Percentiles rank a stretch among this genome's conserved stretches.
These are phyloP conservation scores for Epinotia brunnichana DNA, from an alignment of 2,888 invertebrate species.

Conservation along the genomic window DNA sequence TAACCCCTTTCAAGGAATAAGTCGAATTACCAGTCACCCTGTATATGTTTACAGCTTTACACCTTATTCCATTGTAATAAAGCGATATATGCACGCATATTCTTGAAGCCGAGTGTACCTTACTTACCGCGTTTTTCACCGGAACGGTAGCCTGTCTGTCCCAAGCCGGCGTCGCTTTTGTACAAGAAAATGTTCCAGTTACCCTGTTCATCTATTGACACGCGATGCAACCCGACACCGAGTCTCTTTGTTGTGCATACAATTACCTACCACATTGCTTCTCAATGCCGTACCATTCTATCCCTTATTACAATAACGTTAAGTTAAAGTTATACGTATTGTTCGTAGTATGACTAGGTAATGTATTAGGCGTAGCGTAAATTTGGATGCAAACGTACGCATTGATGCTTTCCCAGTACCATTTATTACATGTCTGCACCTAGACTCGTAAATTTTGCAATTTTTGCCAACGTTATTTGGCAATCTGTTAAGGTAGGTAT, in stretches of 20 bases:
- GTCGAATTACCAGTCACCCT: too few relatives aligned
- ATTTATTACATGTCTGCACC: conserved; percentile 51
- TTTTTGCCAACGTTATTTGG: conserved; percentile 63
- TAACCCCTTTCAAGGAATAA: too few relatives aligned
- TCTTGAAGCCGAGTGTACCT: neutral
- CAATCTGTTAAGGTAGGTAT: conserved; percentile 52
- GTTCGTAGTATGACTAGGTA: neutral
- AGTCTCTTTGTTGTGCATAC: conserved; percentile 30
- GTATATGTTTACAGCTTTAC: neutral
- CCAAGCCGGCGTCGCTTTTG: conserved; percentile 22
- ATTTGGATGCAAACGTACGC: conserved; percentile 19
- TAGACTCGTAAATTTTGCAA: conserved; percentile 60
- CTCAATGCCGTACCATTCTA: conserved; percentile 16
- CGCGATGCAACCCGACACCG: conserved; percentile 38
- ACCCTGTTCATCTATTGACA: conserved; percentile 49
- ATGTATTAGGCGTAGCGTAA: neutral
- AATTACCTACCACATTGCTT: conserved; percentile 39
- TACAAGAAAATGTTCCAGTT: conserved; percentile 54
- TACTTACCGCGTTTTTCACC: conserved; percentile 13
- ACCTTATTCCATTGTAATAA: neutral
- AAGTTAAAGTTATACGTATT: conserved; percentile 39
- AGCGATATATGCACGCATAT: too few relatives aligned
- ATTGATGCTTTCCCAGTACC: conserved; percentile 50
- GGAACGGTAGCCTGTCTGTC: conserved; percentile 2
- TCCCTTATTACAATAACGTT: conserved; percentile 45